Evolutionary conservation across 2,888 invertebrate species (phyloP).

Genomic region (Microdon myrmicae): DNA sequence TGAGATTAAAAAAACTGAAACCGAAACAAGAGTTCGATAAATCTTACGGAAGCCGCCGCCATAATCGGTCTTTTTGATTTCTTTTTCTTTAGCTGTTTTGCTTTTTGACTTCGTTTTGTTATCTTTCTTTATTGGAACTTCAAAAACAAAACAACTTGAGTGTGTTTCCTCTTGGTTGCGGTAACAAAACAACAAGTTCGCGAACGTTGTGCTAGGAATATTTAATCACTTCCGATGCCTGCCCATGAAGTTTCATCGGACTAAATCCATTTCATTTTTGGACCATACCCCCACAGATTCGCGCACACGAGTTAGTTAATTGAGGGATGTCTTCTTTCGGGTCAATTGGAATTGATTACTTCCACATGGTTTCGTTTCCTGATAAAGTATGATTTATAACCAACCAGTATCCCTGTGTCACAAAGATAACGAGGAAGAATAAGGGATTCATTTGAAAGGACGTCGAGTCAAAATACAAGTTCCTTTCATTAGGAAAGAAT

Average conservation of each 20-base stretch:
- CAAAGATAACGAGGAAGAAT: too few species aligned
- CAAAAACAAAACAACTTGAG: constrained; percentile 39
- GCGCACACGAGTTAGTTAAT: constrained; percentile 1
- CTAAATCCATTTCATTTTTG: background rate
- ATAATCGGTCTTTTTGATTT: background rate
- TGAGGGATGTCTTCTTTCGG: constrained; percentile 21
- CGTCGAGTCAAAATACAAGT: background rate
- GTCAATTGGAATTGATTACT: constrained; percentile 12
- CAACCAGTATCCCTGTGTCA: too few species aligned
- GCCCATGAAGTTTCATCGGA: background rate
- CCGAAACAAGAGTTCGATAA: too few species aligned
- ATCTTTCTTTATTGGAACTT: constrained; percentile 19
- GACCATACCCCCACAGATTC: background rate
- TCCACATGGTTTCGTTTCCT: background rate
- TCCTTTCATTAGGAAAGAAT: constrained; percentile 6
- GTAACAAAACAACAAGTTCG: constrained; percentile 19
- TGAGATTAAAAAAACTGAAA: too few species aligned
- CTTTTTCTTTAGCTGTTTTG: constrained; percentile 1
- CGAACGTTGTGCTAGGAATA: constrained; percentile 37
- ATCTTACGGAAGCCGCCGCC: constrained; percentile 3
- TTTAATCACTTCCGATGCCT: constrained; percentile 20
- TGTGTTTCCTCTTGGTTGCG: constrained; percentile 25
- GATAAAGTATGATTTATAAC: too few species aligned
- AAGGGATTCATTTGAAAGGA: too few species aligned
- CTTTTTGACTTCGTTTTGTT: too few species aligned